phyloP scores from a whole-genome alignment of 2,888 invertebrate species.

The Gibbula magus region DNA sequence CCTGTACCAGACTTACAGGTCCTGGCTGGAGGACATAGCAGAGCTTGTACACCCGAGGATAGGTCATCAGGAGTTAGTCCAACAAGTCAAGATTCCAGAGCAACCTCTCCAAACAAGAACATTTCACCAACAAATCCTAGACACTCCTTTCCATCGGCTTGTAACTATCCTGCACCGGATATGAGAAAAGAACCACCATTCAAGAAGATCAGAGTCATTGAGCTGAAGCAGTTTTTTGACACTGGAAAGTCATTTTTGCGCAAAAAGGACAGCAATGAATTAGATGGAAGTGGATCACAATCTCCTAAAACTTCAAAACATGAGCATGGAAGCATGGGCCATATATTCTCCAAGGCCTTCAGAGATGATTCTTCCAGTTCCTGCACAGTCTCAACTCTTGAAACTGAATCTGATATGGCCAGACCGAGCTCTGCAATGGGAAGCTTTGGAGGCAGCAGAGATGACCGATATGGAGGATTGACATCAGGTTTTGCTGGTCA shows the following conservation, averaged over 20 bases:
- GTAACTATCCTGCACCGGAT: constrained; percentile 42
- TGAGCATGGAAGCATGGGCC: constrained; percentile 2
- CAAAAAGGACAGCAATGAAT: constrained; percentile 42
- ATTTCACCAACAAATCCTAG: constrained; percentile 26
- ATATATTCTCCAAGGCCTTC: background rate
- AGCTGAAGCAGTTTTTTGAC: constrained; percentile 92
- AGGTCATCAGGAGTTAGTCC: constrained; percentile 15
- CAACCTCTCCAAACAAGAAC: constrained; percentile 24
- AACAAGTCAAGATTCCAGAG: constrained; percentile 20
- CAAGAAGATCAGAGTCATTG: constrained; percentile 88
- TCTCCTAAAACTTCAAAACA: constrained; percentile 30
- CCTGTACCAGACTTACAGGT: constrained; percentile 78
- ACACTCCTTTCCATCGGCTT: constrained; percentile 15
- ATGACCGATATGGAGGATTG: constrained; percentile 34
- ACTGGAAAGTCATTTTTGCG: constrained; percentile 75
- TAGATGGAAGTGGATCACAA: constrained; percentile 36
- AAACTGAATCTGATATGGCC: constrained; percentile 39
- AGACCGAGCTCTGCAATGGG: constrained; percentile 51
- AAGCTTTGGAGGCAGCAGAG: constrained; percentile 32
- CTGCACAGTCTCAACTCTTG: constrained; percentile 42
- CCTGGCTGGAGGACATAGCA: constrained; percentile 35
- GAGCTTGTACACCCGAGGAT: constrained; percentile 31
- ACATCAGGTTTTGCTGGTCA: constrained; percentile 26
- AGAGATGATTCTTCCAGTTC: constrained; percentile 47
- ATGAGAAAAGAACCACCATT: constrained; percentile 67